Conservation (phyloP, 2,888 invertebrate species). For the Eupithecia centaureata region DNA sequence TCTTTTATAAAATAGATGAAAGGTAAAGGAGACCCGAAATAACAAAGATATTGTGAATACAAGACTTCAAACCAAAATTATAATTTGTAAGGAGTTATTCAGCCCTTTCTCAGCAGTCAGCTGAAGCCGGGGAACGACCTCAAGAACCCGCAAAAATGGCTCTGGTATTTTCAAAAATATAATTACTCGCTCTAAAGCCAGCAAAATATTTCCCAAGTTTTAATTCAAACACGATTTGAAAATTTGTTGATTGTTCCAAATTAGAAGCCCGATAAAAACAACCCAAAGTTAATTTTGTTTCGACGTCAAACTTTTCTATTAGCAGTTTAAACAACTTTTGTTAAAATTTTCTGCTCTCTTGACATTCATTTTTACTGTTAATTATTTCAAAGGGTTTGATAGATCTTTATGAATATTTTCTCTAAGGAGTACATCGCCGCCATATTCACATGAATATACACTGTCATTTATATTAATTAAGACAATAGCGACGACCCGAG, state of each 20-base stretch:
- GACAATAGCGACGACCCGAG: neutral
- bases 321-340: slow-evolving; percentile 31
- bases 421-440: neutral
- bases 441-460: neutral
- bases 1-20: slow-evolving; percentile 4
- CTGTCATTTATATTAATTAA: neutral
- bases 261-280: slow-evolving; percentile 36
- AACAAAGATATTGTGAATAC: neutral
- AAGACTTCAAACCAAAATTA: slow-evolving; percentile 1
- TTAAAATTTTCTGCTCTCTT: slow-evolving; percentile 12
- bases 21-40: neutral
- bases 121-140: neutral
- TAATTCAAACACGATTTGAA: slow-evolving; percentile 34
- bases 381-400: slow-evolving; percentile 15
- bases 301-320: slow-evolving; percentile 31
- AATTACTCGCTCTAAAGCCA: slow-evolving; percentile 8
- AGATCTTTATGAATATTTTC: slow-evolving; percentile 4
- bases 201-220: slow-evolving; percentile 25
- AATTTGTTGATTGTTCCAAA: slow-evolving; percentile 36
- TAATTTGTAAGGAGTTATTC: neutral
- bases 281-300: slow-evolving; percentile 35
- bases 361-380: slow-evolving; percentile 16
- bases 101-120: neutral
- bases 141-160: slow-evolving; percentile 1
- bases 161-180: slow-evolving; percentile 15